phyloP scores from a whole-genome alignment of 2,888 invertebrate species.

The Allophyes oxyacanthae region DNA sequence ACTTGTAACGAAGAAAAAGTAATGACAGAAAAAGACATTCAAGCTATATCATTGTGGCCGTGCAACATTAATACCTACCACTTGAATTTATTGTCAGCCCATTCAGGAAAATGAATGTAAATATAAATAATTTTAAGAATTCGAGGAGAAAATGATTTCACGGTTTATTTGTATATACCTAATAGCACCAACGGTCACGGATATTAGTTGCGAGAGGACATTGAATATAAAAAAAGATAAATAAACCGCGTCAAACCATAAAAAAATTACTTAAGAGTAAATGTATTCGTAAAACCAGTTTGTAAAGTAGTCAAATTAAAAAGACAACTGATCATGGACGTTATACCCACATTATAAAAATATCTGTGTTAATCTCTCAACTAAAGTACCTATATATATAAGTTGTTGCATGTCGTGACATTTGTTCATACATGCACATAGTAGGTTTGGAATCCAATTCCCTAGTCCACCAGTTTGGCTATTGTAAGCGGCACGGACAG shows the following conservation, averaged over 20 bases:
- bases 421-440: too few species aligned
- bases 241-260: slow-evolving; percentile 11
- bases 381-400: too few species aligned
- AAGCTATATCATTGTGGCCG: too few species aligned
- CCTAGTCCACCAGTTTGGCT: too few species aligned
- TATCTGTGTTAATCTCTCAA: too few species aligned
- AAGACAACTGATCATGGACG: too few species aligned
- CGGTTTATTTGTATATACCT: slow-evolving; percentile 8
- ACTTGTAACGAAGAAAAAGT: too few species aligned
- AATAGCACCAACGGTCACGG: slow-evolving; percentile 4
- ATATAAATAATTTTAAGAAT: slow-evolving; percentile 9
- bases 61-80: slow-evolving; percentile 5
- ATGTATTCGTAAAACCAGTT: slow-evolving; percentile 18
- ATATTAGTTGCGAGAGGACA: not conserved
- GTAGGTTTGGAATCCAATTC: too few species aligned
- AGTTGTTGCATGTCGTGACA: too few species aligned
- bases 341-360: too few species aligned
- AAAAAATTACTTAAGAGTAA: slow-evolving; percentile 23
- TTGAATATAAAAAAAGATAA: slow-evolving; percentile 16
- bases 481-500: too few species aligned
- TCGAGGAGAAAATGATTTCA: slow-evolving; percentile 12
- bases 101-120: slow-evolving; percentile 27
- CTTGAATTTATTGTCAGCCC: slow-evolving; percentile 11
- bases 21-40: too few species aligned
- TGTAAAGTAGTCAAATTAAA: not conserved